Percentiles rank a stretch among this genome's conserved stretches.
phyloP scores from a whole-genome alignment of 2,888 invertebrate genomes.

The Calephelis perditalis region DNA sequence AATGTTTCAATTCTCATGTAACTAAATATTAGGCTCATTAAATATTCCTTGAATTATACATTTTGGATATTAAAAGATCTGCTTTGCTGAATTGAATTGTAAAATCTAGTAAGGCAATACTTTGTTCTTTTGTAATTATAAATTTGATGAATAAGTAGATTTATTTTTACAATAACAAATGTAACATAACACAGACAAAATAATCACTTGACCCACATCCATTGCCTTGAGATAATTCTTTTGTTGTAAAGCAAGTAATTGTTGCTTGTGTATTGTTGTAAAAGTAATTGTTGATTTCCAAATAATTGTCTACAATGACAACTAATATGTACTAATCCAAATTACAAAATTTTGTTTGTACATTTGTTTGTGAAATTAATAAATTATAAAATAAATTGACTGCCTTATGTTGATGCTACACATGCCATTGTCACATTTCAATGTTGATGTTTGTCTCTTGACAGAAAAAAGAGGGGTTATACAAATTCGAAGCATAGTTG shows the following conservation, averaged over 20 bases:
- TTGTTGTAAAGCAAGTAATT: slow-evolving; percentile 24
- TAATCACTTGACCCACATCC: slow-evolving; percentile 47
- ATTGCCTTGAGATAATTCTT: slow-evolving; percentile 36
- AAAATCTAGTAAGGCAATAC: too few relatives aligned
- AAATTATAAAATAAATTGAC: too few relatives aligned
- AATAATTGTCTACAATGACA: not conserved
- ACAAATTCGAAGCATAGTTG: too few relatives aligned
- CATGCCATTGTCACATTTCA: too few relatives aligned
- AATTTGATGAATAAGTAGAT: too few relatives aligned
- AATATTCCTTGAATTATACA: not conserved
- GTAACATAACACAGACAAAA: slow-evolving; percentile 35
- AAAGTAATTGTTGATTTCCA: not conserved
- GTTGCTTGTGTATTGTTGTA: not conserved
- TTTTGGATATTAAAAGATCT: not conserved
- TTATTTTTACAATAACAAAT: slow-evolving; percentile 1
- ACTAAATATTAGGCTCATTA: not conserved
- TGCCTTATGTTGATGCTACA: too few relatives aligned
- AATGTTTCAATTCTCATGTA: slow-evolving; percentile 3
- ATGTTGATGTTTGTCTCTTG: too few relatives aligned
- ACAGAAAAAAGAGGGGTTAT: too few relatives aligned
- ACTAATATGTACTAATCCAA: not conserved
- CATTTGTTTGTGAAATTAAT: too few relatives aligned
- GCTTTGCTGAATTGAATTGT: too few relatives aligned
- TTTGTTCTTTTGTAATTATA: too few relatives aligned
- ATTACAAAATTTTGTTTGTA: not conserved